Evolutionary conservation across 30 jellyfish, hydroid and myxozoan genomes (phyloP).

Genomic region (Nemopilema nomurai): DNA sequence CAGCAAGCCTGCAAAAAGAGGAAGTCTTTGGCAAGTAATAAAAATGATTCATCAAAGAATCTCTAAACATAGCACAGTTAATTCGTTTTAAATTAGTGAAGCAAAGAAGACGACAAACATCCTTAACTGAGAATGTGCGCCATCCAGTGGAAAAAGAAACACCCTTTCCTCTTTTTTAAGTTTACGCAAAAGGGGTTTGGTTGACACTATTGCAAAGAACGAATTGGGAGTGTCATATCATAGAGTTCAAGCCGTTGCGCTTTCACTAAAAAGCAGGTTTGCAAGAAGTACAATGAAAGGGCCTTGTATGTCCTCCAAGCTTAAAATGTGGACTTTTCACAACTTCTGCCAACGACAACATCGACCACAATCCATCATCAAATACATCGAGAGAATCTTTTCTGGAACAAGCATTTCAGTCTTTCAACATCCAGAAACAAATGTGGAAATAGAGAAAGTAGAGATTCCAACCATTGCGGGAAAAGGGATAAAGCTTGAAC

Average conservation of each 20-base stretch:
- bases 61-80: conserved; percentile 6
- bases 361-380: conserved; percentile 39
- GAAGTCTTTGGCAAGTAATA: conserved; percentile 10
- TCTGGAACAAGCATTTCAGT: conserved; percentile 34
- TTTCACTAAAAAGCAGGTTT: conserved; percentile 15
- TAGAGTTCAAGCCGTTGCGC: conserved; percentile 16
- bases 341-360: conserved; percentile 40
- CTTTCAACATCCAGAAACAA: conserved; percentile 29
- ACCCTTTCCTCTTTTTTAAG: conserved; percentile 22
- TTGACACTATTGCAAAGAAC: neutral
- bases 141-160: neutral
- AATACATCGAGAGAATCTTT: neutral
- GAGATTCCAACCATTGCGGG: neutral
- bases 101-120: neutral
- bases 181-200: conserved; percentile 3
- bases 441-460: neutral
- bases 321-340: neutral
- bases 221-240: conserved; percentile 11
- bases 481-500: conserved; percentile 11
- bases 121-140: neutral
- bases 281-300: conserved; percentile 22
- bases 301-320: conserved; percentile 26
- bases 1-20: conserved; percentile 13
- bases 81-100: neutral
- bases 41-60: too few relatives aligned